phyloP scores from a whole-genome alignment of 2,888 invertebrate species.

The Pyralis farinalis region DNA sequence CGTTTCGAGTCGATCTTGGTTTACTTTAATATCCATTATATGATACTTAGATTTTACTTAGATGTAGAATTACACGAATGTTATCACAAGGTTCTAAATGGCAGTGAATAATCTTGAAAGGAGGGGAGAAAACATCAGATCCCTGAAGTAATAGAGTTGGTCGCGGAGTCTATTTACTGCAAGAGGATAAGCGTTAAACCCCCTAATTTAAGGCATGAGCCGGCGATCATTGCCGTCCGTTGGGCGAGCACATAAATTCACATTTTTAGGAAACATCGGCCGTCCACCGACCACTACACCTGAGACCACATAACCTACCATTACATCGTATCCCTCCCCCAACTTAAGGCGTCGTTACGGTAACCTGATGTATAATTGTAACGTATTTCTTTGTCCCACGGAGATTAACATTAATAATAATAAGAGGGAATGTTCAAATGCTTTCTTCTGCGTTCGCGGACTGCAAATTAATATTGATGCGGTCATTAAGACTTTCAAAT shows the following conservation, averaged over 20 bases:
- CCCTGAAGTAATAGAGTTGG: conserved; percentile 60
- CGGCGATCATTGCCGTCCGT: conserved; percentile 71
- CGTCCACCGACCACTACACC: conserved; percentile 45
- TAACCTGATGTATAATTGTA: conserved; percentile 8
- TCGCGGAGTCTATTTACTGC: conserved; percentile 66
- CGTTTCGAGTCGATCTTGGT: conserved; percentile 13
- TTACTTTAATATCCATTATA: conserved; percentile 15
- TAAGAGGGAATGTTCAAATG: conserved; percentile 6
- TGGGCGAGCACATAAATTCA: conserved; percentile 70
- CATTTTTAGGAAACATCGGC: conserved; percentile 69
- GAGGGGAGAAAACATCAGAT: conserved; percentile 34
- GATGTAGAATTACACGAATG: conserved; percentile 13
- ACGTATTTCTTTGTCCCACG: conserved; percentile 2
- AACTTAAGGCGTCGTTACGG: conserved; percentile 4
- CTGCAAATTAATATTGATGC: conserved; percentile 7
- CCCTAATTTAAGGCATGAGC: conserved; percentile 75
- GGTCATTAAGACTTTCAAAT: neutral
- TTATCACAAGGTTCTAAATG: conserved; percentile 39
- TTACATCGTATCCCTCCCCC: conserved; percentile 44
- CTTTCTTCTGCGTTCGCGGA: conserved; percentile 3
- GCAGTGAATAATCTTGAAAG: conserved; percentile 48
- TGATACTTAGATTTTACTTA: conserved; percentile 5
- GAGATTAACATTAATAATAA: conserved; percentile 10
- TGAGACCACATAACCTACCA: conserved; percentile 59
- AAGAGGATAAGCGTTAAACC: conserved; percentile 72